A percentile compares a stretch with the other conserved stretches of the same genome.
phyloP scores from a whole-genome alignment of 35 echinoderm and acorn worm species.

The Apostichopus parvimensis region DNA sequence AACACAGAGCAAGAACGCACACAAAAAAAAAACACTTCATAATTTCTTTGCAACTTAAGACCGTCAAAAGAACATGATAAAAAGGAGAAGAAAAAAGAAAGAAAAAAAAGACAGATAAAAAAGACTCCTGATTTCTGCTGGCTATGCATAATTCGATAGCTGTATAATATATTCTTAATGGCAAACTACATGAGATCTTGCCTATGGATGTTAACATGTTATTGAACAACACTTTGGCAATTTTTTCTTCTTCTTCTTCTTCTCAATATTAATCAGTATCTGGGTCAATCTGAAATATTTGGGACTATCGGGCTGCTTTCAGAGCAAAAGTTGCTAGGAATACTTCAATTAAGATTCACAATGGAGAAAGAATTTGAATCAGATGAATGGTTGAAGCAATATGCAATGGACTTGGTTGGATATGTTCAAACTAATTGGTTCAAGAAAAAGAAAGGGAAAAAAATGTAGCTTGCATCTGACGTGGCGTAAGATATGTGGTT shows the following conservation, averaged over 20 bases:
- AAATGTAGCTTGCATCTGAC: no score
- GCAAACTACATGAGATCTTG: no score
- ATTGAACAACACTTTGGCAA: neutral
- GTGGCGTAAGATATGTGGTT: no score
- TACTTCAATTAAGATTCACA: neutral
- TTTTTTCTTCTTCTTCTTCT: neutral
- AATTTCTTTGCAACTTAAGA: no score
- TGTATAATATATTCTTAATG: no score
- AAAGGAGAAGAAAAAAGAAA: no score
- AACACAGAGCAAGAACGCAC: no score
- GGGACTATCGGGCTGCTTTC: neutral
- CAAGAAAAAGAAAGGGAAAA: neutral
- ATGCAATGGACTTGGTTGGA: neutral
- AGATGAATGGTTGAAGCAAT: neutral
- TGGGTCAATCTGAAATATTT: slow-evolving; percentile 38
- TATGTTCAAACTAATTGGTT: neutral
- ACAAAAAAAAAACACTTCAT: no score
- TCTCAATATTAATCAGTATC: neutral
- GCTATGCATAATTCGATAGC: no score
- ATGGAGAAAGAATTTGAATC: neutral
- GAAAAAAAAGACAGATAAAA: no score
- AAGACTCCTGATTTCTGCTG: no score
- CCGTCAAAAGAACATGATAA: no score
- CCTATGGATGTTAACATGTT: neutral
- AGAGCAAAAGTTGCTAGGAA: neutral